phyloP scores from a whole-genome alignment of 1,140 invertebrate genomes.

The Caerostris darwini region DNA sequence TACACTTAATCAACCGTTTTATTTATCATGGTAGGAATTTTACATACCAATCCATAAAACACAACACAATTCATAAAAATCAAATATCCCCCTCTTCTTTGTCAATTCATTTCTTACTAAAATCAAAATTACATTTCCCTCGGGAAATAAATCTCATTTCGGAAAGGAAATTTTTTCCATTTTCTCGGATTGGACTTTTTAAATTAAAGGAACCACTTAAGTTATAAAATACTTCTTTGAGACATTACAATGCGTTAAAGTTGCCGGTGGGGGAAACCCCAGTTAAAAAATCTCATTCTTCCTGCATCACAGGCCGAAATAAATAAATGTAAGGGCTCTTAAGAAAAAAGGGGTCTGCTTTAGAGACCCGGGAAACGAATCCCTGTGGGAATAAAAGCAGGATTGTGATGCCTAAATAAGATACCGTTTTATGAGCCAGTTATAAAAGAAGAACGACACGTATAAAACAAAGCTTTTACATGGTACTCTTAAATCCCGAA shows the following conservation, averaged over 20 bases:
- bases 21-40: neutral
- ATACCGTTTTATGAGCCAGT: constrained; percentile 59
- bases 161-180: neutral
- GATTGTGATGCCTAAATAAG: constrained; percentile 53
- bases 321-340: neutral
- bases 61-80: neutral
- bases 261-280: no score
- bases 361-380: constrained; percentile 20
- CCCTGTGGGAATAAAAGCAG: constrained; percentile 52
- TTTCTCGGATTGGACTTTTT: neutral
- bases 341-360: neutral
- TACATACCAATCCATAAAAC: neutral
- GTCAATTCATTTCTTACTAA: neutral
- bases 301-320: neutral
- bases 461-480: constrained; percentile 69
- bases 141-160: neutral
- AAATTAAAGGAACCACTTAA: neutral
- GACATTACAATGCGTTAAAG: neutral
- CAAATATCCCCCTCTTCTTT: neutral
- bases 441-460: constrained; percentile 68
- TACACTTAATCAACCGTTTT: neutral
- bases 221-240: neutral
- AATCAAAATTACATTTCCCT: neutral
- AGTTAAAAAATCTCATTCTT: neutral
- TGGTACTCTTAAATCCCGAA: constrained; percentile 47